Base-by-base conservation (phyloP, 2,888 invertebrate genomes). In the Pachymerium ferrugineum region DNA sequence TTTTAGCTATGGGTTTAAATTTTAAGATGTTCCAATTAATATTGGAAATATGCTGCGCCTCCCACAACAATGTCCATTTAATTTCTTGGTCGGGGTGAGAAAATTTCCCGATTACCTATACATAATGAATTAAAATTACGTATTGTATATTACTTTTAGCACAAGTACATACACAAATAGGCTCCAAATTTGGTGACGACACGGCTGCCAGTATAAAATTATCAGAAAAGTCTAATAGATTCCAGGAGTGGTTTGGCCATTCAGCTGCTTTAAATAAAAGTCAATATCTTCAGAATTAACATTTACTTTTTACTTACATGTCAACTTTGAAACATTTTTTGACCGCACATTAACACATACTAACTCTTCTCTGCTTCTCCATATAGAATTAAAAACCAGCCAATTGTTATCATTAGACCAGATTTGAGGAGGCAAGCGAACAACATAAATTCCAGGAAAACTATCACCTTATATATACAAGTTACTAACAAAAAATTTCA, bases 141-240 rank as follows among this genome's bases (percentile, higher is more conserved):
- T 38, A 38, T 4, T 4, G n/a, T 4, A 4, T 38, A n/a, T 38
- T 38, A 38, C n/a, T 38, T 38, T 1, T 2, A 8, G 1, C 8
- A 38, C n/a, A n/a, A n/a, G 12, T 38, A 4, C 38, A 38, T 38
- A 38, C 38, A 38, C 38, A 38, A 38, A 38, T n/a, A n/a, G 38
- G 38, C 3, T 2, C 14, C 38, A n/a, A 38, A 12, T 38, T 12
- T n/a, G 10, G 10, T 14, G 78, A 73, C 0, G 77, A 77, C 1
- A 70, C 74, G 33, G 62, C 30, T 5, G 77, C 77, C 25, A 78
- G 69, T 28, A 78, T 72, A 8, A 77, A 30, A 74, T 78, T 74
- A 33, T 77, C 54, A 30, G 25, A 4, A 25, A 29, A 30, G 30
- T 74, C 74, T 16, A 74, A 22, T 6, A 74, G 19, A 14, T 14